These are phyloP conservation scores for Micrastur ruficollis DNA, from an alignment of 2,797 vertebrate genomes.

Conservation along the genomic window DNA sequence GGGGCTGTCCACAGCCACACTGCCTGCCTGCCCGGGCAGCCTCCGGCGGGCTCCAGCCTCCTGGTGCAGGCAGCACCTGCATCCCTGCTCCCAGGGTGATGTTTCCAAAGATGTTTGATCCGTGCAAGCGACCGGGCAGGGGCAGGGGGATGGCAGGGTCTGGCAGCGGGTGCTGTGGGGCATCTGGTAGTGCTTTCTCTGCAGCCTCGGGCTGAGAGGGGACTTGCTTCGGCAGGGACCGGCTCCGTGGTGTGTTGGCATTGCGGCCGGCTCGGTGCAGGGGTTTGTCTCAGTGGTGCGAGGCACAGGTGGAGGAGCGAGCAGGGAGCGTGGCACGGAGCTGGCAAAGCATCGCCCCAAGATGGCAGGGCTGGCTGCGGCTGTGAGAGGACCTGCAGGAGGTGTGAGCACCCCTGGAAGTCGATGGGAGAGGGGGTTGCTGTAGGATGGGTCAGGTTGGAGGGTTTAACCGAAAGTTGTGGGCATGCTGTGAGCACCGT, in stretches of 20 bases:
- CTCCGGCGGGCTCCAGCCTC: background rate
- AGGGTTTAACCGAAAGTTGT: background rate
- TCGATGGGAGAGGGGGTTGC: background rate
- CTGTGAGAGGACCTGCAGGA: background rate
- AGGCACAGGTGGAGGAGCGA: background rate
- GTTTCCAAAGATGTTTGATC: conserved; percentile 12
- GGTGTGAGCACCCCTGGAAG: background rate
- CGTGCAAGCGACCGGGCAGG: background rate
- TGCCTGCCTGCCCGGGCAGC: background rate
- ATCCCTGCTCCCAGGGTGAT: background rate
- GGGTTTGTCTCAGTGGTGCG: accelerated
- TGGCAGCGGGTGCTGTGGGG: background rate
- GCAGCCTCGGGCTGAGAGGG: accelerated
- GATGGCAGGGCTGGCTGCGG: background rate
- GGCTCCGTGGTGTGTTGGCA: background rate
- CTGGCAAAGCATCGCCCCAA: background rate
- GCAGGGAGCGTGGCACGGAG: background rate
- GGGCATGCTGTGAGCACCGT: background rate
- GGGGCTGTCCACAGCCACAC: background rate
- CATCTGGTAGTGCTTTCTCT: too few species aligned
- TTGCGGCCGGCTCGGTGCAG: background rate
- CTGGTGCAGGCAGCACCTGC: background rate
- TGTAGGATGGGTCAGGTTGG: background rate
- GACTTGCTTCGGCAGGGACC: accelerated
- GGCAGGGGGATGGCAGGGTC: background rate